Evolutionary conservation across 2,113 vertebrate species (phyloP), one percentile per base, ranked within the genome.

Genomic region (Meles meles): DNA sequence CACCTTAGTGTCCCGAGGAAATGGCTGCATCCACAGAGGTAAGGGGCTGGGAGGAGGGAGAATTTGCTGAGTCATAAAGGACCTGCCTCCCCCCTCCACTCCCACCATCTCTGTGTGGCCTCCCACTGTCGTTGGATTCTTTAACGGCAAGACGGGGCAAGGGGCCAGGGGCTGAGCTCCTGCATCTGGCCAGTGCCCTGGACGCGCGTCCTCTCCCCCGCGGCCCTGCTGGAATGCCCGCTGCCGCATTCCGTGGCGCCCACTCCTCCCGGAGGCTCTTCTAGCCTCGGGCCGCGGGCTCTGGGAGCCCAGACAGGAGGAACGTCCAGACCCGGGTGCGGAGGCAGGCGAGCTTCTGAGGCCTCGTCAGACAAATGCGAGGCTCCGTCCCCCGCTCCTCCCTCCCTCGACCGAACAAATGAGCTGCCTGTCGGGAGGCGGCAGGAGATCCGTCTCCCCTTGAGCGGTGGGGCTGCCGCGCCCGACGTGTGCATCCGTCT

Each of bases 151-250:
- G 61, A 17, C 14, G 6, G 8, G 10, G 21, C 2, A 0, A 27
- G 39, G 1, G 21, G 31, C 37, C 55, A 37, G 76, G 9, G 37
- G 49, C 67, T n/a, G 63, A 34, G 39, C 17, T 0, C 42, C 49
- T 21, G 31, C 8, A 27, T 4, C 42, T 9, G 7, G 12, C 37
- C 11, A 13, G 11, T 2, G 59, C 27, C 80, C 49, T 81, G 2
- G 8, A 1, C 3, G 7, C 29, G n/a, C 0, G 10, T 29, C 49
- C 34, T 20, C 67, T 11, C 3, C 0, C 6, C 25, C 0, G 4
- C 14, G 6, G 27, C 47, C 17, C 17, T 18, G 44, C 52, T 55
- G 55, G 3, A 7, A 42, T 57, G 2, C 8, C 20, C 25, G 0
- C n/a, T 2, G 3, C 6, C 12, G 6, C 0, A 5, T 5, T 42